Conservation (phyloP, 2,888 invertebrate species). For the Metellina segmentata region DNA sequence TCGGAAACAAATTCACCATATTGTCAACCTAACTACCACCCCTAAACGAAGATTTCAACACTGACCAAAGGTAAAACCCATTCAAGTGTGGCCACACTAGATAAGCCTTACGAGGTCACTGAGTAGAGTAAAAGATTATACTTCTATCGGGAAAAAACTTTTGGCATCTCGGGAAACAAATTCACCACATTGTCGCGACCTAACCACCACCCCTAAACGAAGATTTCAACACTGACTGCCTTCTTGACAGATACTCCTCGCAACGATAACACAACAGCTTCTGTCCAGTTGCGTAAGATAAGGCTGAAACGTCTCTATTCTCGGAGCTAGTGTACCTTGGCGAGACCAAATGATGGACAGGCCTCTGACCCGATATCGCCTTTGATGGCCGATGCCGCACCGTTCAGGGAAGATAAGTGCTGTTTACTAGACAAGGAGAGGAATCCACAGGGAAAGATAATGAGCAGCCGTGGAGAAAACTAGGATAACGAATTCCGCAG, state of each 20-base stretch:
- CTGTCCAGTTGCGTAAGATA: background rate
- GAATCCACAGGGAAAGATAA: conserved; percentile 2
- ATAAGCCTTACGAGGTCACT: no score
- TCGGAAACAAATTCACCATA: no score
- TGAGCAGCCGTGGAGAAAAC: conserved; percentile 4
- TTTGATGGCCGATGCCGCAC: conserved; percentile 37
- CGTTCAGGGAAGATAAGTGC: conserved; percentile 24
- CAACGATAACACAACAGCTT: conserved; percentile 1
- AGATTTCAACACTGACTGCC: background rate
- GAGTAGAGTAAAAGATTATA: no score
- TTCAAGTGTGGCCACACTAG: no score
- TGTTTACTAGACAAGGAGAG: conserved; percentile 1
- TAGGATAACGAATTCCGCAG: background rate
- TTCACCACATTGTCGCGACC: no score
- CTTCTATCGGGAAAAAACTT: no score
- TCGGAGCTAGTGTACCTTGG: background rate
- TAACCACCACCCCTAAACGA: no score
- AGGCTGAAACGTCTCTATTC: conserved; percentile 35
- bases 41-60: no score
- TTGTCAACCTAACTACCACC: no score
- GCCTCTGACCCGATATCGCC: conserved; percentile 33
- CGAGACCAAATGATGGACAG: conserved; percentile 43
- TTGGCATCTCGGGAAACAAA: no score
- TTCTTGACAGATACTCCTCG: background rate
- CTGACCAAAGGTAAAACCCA: no score